A percentile compares a stretch with the other conserved stretches of the same genome.
Conservation (phyloP, 2,888 invertebrate genomes). For the Cynaeus angustus region DNA sequence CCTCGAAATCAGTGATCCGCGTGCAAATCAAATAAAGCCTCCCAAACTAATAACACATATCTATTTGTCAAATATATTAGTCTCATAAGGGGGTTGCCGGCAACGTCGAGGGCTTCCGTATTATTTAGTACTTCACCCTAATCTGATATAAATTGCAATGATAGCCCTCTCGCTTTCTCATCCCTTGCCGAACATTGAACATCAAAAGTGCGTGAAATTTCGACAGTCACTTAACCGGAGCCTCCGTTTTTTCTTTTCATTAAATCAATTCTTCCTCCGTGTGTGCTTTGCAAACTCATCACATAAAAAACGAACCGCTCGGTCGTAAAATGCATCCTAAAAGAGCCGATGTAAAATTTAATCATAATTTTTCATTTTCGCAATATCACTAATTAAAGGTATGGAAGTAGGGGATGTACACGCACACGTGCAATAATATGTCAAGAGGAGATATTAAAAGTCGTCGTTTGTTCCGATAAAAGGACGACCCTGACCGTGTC, state of each 20-base stretch:
- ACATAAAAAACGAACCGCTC: background rate
- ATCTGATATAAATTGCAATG: conserved; percentile 70
- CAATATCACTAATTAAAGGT: conserved; percentile 24
- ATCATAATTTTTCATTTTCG: conserved; percentile 27
- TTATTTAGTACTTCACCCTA: conserved; percentile 69
- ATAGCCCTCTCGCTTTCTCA: conserved; percentile 61
- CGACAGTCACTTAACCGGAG: conserved; percentile 57
- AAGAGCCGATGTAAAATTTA: conserved; percentile 7
- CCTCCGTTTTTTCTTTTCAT: conserved; percentile 42
- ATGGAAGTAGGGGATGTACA: conserved; percentile 6
- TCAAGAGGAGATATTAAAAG: conserved; percentile 45
- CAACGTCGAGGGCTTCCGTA: conserved; percentile 67
- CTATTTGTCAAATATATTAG: conserved; percentile 70
- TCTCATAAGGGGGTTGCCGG: conserved; percentile 60
- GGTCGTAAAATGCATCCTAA: conserved; percentile 12
- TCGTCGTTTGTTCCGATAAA: conserved; percentile 42
- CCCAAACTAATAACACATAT: conserved; percentile 66
- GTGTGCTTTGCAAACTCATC: background rate
- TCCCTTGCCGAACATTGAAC: conserved; percentile 61
- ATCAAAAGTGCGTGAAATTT: conserved; percentile 62
- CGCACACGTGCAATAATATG: conserved; percentile 43
- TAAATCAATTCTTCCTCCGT: conserved; percentile 34
- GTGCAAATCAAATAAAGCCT: conserved; percentile 32
- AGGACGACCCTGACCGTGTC: conserved; percentile 49
- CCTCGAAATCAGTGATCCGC: background rate